Conservation (phyloP, 1,140 invertebrate species). For the Bombus pascuorum region DNA sequence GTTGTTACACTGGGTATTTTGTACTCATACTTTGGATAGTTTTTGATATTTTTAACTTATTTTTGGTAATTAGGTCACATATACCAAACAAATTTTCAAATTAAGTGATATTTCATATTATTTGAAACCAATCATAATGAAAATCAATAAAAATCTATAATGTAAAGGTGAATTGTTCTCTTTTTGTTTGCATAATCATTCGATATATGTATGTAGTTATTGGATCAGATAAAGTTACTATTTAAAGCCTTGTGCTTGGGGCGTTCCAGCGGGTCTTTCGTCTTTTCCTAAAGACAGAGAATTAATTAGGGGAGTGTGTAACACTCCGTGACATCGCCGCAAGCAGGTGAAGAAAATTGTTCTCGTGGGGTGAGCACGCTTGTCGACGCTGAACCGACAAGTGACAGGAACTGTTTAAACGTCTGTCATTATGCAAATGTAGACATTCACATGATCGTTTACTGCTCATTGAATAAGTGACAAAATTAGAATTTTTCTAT, state of each 20-base stretch:
- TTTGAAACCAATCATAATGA: background rate
- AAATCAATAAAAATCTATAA: background rate
- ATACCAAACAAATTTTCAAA: too few species aligned
- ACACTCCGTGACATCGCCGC: slow-evolving; percentile 71
- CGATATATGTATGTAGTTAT: background rate
- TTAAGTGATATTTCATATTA: background rate
- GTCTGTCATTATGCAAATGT: slow-evolving; percentile 3
- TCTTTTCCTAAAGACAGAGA: slow-evolving; percentile 42
- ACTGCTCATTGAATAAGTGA: background rate
- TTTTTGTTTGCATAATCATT: slow-evolving; percentile 3
- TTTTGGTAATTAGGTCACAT: too few species aligned
- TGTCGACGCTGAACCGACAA: background rate
- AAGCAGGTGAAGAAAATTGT: slow-evolving; percentile 75
- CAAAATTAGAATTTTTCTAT: background rate
- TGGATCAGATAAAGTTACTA: slow-evolving; percentile 59
- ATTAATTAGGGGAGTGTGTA: slow-evolving; percentile 70
- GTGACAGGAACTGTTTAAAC: background rate
- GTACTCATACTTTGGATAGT: too few species aligned
- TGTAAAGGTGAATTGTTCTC: background rate
- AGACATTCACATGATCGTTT: background rate
- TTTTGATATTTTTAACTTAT: too few species aligned
- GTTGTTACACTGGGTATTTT: background rate
- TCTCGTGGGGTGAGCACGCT: slow-evolving; percentile 10
- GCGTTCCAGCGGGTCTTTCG: slow-evolving; percentile 1
- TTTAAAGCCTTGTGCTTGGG: slow-evolving; percentile 54